Conservation (phyloP, 2,888 invertebrate genomes). For the Trilocha varians region DNA sequence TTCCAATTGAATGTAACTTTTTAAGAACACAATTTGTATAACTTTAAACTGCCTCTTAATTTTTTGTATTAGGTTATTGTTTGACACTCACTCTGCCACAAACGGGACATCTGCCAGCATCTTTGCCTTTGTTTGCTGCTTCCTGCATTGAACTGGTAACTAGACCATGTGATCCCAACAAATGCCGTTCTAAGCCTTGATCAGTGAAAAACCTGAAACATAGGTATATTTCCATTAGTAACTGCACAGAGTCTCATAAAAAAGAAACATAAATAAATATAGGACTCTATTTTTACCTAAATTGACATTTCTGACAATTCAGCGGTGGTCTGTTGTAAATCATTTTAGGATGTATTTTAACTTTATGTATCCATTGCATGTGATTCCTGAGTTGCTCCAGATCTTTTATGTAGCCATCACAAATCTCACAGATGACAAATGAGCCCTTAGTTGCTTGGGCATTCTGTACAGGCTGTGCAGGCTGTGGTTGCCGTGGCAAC, state of each 20-base stretch:
- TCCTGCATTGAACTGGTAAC: conserved; percentile 97
- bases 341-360: conserved; percentile 97
- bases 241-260: not conserved
- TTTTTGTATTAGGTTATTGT: too few relatives aligned
- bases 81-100: conserved; percentile 86
- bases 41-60: too few relatives aligned
- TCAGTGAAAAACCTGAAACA: conserved; percentile 91
- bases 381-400: conserved; percentile 94
- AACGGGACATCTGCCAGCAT: conserved; percentile 94
- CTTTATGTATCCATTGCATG: conserved; percentile 98
- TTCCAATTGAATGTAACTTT: too few relatives aligned
- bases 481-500: conserved; percentile 75
- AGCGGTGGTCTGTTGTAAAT: conserved; percentile 94
- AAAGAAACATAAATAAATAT: not conserved
- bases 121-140: conserved; percentile 94
- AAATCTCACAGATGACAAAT: conserved; percentile 96
- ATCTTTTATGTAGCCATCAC: conserved; percentile 97
- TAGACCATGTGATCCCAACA: conserved; percentile 93
- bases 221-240: too few relatives aligned
- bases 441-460: conserved; percentile 75
- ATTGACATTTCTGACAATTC: conserved; percentile 97
- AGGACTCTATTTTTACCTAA: conserved; percentile 65
- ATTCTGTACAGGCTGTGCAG: conserved; percentile 39
- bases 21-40: too few relatives aligned
- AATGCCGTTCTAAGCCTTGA: conserved; percentile 95